Conservation (phyloP, 2,888 invertebrate species). For the Aphidius colemani region DNA sequence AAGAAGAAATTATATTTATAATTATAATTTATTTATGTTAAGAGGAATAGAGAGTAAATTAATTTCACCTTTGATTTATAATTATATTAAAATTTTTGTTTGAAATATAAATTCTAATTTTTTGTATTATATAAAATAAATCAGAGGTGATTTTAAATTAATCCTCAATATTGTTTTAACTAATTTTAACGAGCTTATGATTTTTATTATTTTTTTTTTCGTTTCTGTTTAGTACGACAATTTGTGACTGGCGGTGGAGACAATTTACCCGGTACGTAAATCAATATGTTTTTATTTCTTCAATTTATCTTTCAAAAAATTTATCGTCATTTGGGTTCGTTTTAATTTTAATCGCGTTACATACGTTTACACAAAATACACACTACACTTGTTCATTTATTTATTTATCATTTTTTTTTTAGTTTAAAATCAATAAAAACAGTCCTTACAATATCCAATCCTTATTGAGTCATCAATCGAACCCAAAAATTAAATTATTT, state of each 20-base stretch:
- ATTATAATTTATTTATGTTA: no score
- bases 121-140: slow-evolving; percentile 22
- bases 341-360: slow-evolving; percentile 13
- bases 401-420: slow-evolving; percentile 2
- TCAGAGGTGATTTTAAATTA: slow-evolving; percentile 37
- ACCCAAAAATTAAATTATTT: no score
- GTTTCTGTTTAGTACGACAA: slow-evolving; percentile 62
- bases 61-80: slow-evolving; percentile 31
- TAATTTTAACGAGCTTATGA: slow-evolving; percentile 57
- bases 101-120: no score
- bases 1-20: no score
- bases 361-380: neutral
- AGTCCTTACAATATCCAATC: neutral
- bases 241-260: slow-evolving; percentile 63
- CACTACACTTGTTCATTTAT: neutral
- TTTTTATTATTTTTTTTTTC: slow-evolving; percentile 47
- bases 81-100: neutral
- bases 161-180: slow-evolving; percentile 1
- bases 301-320: slow-evolving; percentile 33
- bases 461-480: no score
- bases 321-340: slow-evolving; percentile 17
- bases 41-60: no score
- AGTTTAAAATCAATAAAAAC: neutral
- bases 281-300: slow-evolving; percentile 55
- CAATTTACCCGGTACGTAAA: slow-evolving; percentile 64